Conservation (phyloP, 1,140 invertebrate species). For the Oreohelix idahoensis region DNA sequence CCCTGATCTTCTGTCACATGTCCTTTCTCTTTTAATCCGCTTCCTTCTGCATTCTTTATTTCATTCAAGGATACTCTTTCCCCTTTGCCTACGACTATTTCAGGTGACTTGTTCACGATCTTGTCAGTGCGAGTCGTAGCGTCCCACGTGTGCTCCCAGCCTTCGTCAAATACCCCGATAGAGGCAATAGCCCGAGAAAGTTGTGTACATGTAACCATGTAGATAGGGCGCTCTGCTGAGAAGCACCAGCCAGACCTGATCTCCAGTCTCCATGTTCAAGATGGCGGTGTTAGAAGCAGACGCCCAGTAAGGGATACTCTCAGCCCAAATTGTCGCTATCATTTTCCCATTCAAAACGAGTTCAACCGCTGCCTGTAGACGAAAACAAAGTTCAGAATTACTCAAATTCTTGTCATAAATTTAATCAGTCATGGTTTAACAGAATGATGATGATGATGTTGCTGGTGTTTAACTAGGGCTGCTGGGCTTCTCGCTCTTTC, state of each 20-base stretch:
- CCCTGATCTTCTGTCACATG: background rate
- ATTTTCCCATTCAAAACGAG: slow-evolving; percentile 65
- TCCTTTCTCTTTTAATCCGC: background rate
- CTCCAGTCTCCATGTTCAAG: slow-evolving; percentile 61
- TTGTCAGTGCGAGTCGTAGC: background rate
- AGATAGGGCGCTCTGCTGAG: slow-evolving; percentile 64
- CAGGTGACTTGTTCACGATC: background rate
- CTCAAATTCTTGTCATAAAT: too few relatives aligned
- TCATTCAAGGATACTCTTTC: background rate
- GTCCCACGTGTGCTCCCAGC: background rate
- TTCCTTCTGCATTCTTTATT: background rate
- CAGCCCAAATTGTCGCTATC: slow-evolving; percentile 71
- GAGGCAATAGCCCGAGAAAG: slow-evolving; percentile 69
- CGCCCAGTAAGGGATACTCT: slow-evolving; percentile 71
- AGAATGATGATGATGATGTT: too few relatives aligned
- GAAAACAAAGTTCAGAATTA: too few relatives aligned
- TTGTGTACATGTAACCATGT: slow-evolving; percentile 72
- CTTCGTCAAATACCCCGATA: slow-evolving; percentile 56
- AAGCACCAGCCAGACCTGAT: slow-evolving; percentile 69
- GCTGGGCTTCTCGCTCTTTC: too few relatives aligned
- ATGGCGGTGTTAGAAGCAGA: slow-evolving; percentile 69
- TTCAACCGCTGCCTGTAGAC: slow-evolving; percentile 68
- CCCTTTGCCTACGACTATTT: background rate
- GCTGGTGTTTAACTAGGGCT: too few relatives aligned
- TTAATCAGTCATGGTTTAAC: too few relatives aligned